Conservation (phyloP, 1,140 invertebrate genomes). For the Matsumurasca onukii region DNA sequence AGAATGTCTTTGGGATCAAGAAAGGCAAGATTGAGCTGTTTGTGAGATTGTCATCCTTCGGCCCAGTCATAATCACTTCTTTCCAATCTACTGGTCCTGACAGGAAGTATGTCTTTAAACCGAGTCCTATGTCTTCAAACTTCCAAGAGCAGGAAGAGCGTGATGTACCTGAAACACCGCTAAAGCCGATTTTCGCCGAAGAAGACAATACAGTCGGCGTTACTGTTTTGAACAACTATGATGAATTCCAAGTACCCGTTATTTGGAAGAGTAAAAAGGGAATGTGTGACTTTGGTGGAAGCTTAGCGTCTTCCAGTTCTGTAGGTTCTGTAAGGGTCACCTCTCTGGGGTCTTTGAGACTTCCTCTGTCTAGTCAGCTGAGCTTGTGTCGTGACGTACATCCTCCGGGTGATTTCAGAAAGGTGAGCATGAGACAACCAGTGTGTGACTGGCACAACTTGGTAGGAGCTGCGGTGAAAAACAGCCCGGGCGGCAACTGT, state of each 20-base stretch:
- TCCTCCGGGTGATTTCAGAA: no score
- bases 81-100: background rate
- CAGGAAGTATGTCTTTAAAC: slow-evolving; percentile 2
- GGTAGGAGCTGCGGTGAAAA: background rate
- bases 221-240: background rate
- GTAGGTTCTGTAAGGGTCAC: no score
- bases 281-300: background rate
- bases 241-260: background rate
- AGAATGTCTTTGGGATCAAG: slow-evolving; percentile 1
- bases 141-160: background rate
- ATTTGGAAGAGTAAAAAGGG: background rate
- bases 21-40: background rate
- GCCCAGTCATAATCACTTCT: slow-evolving; percentile 5
- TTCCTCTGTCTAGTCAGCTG: background rate
- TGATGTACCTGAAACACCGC: background rate
- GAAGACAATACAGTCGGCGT: background rate
- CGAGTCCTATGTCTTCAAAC: background rate
- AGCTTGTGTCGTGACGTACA: background rate
- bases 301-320: background rate
- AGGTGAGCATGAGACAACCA: background rate
- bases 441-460: slow-evolving; percentile 14
- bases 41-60: background rate
- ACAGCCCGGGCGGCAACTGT: background rate
- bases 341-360: no score
- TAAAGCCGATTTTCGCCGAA: slow-evolving; percentile 2